Conservation (phyloP, 53 echinoderm and acorn worm genomes). For the Echinometra lucunter region DNA sequence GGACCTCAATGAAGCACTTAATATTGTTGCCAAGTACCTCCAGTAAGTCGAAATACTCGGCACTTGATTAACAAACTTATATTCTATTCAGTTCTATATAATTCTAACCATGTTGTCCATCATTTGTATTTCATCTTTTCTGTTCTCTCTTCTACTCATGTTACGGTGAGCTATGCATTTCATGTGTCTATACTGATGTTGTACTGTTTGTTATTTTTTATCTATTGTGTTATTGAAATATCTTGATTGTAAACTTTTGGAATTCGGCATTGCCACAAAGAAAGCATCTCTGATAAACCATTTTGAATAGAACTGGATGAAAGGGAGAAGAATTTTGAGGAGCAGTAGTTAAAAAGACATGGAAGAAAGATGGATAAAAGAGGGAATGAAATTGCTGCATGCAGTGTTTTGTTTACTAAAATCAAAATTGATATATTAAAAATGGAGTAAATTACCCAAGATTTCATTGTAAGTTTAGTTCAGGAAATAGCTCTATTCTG, state of each 20-base stretch:
- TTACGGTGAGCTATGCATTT: too few relatives aligned
- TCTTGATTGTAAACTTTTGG: too few relatives aligned
- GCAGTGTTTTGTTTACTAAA: not conserved
- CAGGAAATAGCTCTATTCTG: too few relatives aligned
- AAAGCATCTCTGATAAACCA: too few relatives aligned
- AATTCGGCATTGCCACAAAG: too few relatives aligned
- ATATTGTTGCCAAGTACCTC: constrained; percentile 86
- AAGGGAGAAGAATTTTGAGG: not conserved
- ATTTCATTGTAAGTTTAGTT: not conserved
- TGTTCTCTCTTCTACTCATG: too few relatives aligned
- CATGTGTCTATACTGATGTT: too few relatives aligned
- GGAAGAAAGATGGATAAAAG: not conserved
- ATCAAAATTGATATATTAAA: not conserved
- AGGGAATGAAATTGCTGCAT: not conserved
- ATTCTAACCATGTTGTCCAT: too few relatives aligned
- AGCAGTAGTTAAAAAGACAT: not conserved
- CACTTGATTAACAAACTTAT: not conserved
- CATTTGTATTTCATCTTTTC: too few relatives aligned
- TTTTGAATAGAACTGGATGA: not conserved
- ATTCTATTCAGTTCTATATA: not conserved
- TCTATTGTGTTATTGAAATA: too few relatives aligned
- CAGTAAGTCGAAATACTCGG: constrained; percentile 74
- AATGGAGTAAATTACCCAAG: not conserved
- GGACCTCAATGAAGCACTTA: constrained; percentile 85
- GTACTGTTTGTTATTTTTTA: too few relatives aligned